Percentiles rank a stretch among this genome's conserved stretches.
phyloP scores from a whole-genome alignment of 1,140 invertebrate genomes.

The Venturia canescens region DNA sequence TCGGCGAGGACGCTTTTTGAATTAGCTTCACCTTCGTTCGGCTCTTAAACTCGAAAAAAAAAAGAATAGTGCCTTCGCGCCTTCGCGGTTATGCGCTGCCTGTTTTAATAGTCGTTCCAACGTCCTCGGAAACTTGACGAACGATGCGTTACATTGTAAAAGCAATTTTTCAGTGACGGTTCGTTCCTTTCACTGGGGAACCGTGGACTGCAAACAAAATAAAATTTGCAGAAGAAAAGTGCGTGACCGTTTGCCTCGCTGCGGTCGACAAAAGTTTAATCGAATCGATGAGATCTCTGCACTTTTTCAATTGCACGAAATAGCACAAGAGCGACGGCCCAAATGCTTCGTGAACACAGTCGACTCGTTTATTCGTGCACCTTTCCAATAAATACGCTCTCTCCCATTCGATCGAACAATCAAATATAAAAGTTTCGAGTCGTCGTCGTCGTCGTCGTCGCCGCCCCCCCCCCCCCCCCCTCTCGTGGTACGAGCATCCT shows the following conservation, averaged over 20 bases:
- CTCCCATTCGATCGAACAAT: too few species aligned
- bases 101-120: constrained; percentile 23
- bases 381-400: too few species aligned
- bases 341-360: not conserved
- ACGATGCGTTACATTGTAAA: constrained; percentile 24
- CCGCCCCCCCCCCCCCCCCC: too few species aligned
- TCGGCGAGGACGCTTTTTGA: constrained; percentile 24
- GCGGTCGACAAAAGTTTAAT: not conserved
- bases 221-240: not conserved
- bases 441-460: too few species aligned
- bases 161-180: constrained; percentile 6
- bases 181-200: too few species aligned
- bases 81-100: not conserved
- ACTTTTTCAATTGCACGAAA: not conserved
- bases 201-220: not conserved
- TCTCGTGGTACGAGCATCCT: too few species aligned
- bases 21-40: constrained; percentile 22
- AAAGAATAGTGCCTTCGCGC: too few species aligned
- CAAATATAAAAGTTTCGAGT: too few species aligned
- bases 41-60: constrained; percentile 1
- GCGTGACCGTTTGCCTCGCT: not conserved
- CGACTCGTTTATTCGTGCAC: too few species aligned
- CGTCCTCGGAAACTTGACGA: constrained; percentile 8
- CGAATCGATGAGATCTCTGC: constrained; percentile 17
- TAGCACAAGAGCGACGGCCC: not conserved